Evolutionary conservation across 2,113 vertebrate species (phyloP).

Genomic region (Chloebia gouldiae): DNA sequence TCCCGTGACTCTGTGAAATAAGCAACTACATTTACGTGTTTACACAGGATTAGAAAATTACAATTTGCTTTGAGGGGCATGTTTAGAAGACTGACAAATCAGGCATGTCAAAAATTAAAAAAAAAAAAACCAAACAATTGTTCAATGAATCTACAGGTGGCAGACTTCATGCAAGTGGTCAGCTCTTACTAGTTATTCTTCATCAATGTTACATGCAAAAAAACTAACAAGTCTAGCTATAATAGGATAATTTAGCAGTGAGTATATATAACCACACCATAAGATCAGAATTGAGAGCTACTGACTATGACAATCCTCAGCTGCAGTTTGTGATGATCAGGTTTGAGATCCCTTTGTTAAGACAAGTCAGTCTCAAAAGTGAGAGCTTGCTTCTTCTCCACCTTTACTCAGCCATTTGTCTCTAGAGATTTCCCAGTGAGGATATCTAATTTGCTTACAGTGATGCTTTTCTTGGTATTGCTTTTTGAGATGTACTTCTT

Average conservation of each 20-base stretch:
- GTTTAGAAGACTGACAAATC: not conserved
- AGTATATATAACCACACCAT: not conserved
- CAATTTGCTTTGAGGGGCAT: not conserved
- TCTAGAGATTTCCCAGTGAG: not conserved
- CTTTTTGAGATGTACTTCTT: not conserved
- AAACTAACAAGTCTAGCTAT: not conserved
- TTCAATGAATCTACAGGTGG: not conserved
- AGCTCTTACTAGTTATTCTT: not conserved
- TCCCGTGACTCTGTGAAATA: not conserved
- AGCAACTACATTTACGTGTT: accelerated
- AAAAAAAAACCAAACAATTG: not conserved
- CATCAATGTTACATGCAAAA: not conserved
- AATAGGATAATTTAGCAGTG: not conserved
- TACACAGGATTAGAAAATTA: not conserved
- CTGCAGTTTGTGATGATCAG: not conserved
- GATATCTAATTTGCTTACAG: not conserved
- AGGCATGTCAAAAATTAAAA: not conserved
- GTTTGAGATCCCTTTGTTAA: not conserved
- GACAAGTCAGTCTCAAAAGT: not conserved
- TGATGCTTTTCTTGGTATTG: not conserved
- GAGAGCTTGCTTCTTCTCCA: not conserved
- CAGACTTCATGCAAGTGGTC: not conserved
- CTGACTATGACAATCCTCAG: not conserved
- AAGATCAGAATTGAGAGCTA: not conserved
- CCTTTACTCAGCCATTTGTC: not conserved